These are phyloP conservation scores for Hermetia illucens DNA, from an alignment of 1,140 invertebrate genomes.

Conservation along the genomic window DNA sequence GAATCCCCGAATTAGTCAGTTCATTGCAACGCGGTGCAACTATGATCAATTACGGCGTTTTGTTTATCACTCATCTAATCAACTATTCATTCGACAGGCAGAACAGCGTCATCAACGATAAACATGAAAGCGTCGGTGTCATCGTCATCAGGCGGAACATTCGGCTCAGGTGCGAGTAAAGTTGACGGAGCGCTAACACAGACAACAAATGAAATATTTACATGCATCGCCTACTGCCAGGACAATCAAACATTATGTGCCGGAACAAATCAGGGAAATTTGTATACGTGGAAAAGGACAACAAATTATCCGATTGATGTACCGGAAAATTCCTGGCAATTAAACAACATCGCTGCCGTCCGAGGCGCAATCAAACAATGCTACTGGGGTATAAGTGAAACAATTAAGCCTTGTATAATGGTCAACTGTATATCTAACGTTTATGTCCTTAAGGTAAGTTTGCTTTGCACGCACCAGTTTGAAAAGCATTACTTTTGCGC, in stretches of 20 bases:
- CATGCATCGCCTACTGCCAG: slow-evolving; percentile 52
- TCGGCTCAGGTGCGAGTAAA: too few species aligned
- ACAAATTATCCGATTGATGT: slow-evolving; percentile 17
- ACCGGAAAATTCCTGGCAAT: slow-evolving; percentile 47
- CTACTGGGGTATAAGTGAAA: slow-evolving; percentile 52
- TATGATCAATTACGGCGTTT: too few species aligned
- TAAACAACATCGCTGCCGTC: slow-evolving; percentile 46
- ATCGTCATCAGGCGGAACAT: too few species aligned
- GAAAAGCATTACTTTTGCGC: too few species aligned
- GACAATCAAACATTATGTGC: slow-evolving; percentile 60
- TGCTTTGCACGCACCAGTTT: too few species aligned
- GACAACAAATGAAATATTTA: slow-evolving; percentile 48
- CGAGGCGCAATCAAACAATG: slow-evolving; percentile 60
- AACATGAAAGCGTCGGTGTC: too few species aligned
- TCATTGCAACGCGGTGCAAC: too few species aligned
- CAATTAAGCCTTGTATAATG: slow-evolving; percentile 55
- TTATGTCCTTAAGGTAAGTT: slow-evolving; percentile 47
- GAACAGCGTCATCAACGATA: slow-evolving; percentile 14
- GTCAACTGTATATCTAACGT: slow-evolving; percentile 77
- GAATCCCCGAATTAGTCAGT: too few species aligned
- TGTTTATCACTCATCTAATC: too few species aligned
- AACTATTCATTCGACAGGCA: too few species aligned
- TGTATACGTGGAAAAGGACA: slow-evolving; percentile 74
- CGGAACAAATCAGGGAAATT: slow-evolving; percentile 78
- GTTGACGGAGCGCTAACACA: too few species aligned